These are phyloP conservation scores for Leptoteleia sp. DNA, from an alignment of 1,140 invertebrate species.

Conservation along the genomic window DNA sequence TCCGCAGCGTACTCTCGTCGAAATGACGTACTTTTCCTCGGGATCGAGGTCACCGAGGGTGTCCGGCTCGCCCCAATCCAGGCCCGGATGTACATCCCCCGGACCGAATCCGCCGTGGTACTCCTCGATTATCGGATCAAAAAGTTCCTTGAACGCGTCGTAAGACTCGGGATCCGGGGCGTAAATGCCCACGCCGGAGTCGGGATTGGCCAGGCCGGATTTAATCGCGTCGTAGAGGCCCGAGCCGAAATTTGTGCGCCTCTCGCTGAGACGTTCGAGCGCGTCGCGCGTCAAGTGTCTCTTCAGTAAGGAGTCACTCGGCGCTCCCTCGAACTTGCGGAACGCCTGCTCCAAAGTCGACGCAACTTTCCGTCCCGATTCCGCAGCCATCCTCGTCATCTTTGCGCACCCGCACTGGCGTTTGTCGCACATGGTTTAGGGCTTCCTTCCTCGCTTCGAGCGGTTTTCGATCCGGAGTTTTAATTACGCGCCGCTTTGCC, in stretches of 20 bases:
- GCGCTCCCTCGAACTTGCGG: conserved; percentile 55
- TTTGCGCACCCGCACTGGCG: conserved; percentile 68
- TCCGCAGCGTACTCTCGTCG: conserved; percentile 88
- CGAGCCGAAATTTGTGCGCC: conserved; percentile 83
- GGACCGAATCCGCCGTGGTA: conserved; percentile 86
- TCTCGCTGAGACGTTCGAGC: conserved; percentile 83
- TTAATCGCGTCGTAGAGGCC: conserved; percentile 86
- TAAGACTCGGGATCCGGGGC: conserved; percentile 89
- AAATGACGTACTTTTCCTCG: conserved; percentile 85
- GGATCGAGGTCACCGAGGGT: conserved; percentile 88
- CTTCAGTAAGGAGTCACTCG: conserved; percentile 85
- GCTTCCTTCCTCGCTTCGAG: too few relatives aligned
- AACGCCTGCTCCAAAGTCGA: conserved; percentile 58
- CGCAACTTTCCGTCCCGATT: conserved; percentile 2
- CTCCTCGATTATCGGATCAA: conserved; percentile 89
- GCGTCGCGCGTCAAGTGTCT: conserved; percentile 86
- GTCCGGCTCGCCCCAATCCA: conserved; percentile 86
- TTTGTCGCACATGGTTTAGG: conserved; percentile 74
- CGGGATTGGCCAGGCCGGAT: conserved; percentile 85
- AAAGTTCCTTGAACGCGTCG: conserved; percentile 85
- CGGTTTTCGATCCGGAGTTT: too few relatives aligned
- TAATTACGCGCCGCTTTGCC: conserved; percentile 10
- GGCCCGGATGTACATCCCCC: conserved; percentile 84
- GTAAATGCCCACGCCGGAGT: conserved; percentile 86
- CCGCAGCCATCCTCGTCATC: conserved; percentile 16